These are phyloP conservation scores for Psylliodes chrysocephalus DNA, from an alignment of 2,888 invertebrate genomes.

Conservation along the genomic window DNA sequence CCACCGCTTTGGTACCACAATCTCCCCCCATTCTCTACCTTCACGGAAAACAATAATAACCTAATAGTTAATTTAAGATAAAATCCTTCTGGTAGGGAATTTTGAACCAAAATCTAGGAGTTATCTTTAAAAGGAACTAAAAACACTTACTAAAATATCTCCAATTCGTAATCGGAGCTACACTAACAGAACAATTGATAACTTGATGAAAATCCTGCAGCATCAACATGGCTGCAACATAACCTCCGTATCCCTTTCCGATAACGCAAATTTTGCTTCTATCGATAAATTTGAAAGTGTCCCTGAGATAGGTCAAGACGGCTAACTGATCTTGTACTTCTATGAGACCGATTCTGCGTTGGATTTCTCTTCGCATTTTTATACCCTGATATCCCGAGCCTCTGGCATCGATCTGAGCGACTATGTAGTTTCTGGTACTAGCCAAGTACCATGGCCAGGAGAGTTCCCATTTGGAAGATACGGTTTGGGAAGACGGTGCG, in stretches of 20 bases:
- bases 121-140: too few relatives aligned
- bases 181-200: constrained; percentile 85
- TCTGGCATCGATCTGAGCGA: constrained; percentile 89
- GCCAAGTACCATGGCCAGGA: constrained; percentile 89
- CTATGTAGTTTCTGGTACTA: constrained; percentile 83
- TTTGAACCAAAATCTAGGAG: too few relatives aligned
- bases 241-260: constrained; percentile 91
- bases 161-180: constrained; percentile 90
- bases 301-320: constrained; percentile 75
- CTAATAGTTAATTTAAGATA: too few relatives aligned
- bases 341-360: constrained; percentile 71
- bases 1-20: too few relatives aligned
- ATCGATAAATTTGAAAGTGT: constrained; percentile 85
- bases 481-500: constrained; percentile 85
- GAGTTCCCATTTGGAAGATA: constrained; percentile 82
- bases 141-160: constrained; percentile 77
- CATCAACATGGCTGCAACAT: constrained; percentile 82
- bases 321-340: constrained; percentile 75
- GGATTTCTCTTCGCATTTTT: constrained; percentile 74
- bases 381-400: constrained; percentile 75
- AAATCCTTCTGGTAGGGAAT: too few relatives aligned
- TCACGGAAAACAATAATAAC: too few relatives aligned
- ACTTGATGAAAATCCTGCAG: constrained; percentile 80
- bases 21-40: too few relatives aligned
- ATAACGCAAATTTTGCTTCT: constrained; percentile 83